Conservation (phyloP, 2,113 vertebrate genomes). For the Tenebrosternarchus preto region DNA sequence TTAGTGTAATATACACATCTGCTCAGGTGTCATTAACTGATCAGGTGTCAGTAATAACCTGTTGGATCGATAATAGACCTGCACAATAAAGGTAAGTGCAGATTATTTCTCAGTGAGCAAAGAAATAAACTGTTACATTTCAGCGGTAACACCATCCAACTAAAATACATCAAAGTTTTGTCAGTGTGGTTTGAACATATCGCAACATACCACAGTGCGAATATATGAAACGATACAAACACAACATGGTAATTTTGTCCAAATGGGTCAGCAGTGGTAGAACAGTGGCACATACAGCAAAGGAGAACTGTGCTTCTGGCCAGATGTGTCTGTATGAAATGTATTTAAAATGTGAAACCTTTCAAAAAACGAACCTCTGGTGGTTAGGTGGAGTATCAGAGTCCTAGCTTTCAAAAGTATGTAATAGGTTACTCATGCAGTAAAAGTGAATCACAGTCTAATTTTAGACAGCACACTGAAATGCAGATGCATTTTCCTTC, state of each 20-base stretch:
- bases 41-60: neutral
- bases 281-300: no score
- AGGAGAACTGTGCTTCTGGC: neutral
- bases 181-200: no score
- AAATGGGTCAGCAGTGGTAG: no score
- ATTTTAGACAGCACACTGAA: neutral
- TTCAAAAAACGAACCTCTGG: neutral
- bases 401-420: neutral
- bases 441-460: constrained; percentile 8
- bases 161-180: no score
- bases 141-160: no score
- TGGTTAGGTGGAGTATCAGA: neutral
- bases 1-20: neutral
- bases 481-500: neutral
- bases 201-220: no score
- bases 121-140: no score
- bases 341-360: neutral
- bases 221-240: no score
- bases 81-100: no score
- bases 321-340: neutral
- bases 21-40: neutral
- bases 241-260: no score
- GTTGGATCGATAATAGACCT: neutral
- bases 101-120: no score
- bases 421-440: constrained; percentile 3